Evolutionary conservation across 2,113 vertebrate species (phyloP).

Genomic region (Mus musculus): DNA sequence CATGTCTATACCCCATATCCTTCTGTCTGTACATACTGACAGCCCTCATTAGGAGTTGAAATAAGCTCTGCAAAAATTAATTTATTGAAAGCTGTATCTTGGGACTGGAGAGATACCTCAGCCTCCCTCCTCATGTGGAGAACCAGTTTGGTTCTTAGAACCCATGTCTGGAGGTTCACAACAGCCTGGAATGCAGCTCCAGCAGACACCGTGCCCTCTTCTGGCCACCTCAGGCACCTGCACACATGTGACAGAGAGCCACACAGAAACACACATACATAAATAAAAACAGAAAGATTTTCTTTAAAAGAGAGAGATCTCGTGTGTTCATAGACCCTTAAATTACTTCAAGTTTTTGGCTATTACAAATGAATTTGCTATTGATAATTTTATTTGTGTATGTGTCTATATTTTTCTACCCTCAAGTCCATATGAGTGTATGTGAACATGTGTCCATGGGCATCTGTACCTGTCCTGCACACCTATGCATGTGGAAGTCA

Average conservation of each 20-base stretch:
- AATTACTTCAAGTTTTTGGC: background rate
- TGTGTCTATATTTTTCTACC: background rate
- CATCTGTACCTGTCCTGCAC: background rate
- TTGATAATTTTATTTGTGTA: background rate
- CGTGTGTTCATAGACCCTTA: background rate
- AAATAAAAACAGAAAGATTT: background rate
- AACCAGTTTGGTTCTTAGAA: background rate
- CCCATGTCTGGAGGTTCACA: background rate
- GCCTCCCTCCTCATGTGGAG: background rate
- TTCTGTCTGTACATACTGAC: background rate
- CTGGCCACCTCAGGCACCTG: background rate
- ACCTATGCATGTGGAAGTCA: background rate
- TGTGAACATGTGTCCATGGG: too few relatives aligned
- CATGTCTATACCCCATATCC: too few relatives aligned
- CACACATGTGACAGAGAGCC: background rate
- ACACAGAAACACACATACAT: background rate
- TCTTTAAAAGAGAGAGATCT: background rate
- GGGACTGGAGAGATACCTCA: background rate
- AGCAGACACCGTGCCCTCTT: background rate
- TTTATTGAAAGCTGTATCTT: background rate
- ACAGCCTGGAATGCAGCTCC: too few relatives aligned
- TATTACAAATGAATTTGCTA: conserved; percentile 4
- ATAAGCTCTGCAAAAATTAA: background rate
- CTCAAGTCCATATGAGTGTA: background rate
- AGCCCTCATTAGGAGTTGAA: background rate